phyloP scores from a whole-genome alignment of 2,888 invertebrate genomes.

The Coecobrya sp. region DNA sequence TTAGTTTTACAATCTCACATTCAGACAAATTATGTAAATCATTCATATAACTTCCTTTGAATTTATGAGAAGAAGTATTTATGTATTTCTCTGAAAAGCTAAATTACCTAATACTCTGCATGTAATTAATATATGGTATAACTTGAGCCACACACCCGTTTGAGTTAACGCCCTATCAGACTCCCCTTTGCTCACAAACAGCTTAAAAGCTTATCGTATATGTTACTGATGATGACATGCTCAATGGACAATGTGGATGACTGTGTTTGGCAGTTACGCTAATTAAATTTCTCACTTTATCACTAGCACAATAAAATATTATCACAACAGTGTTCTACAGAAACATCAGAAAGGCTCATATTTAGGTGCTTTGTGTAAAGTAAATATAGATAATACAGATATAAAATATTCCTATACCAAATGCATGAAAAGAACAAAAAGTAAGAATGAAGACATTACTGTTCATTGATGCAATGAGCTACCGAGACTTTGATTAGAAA shows the following conservation, averaged over 20 bases:
- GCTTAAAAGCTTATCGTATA: not conserved
- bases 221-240: conserved; percentile 37
- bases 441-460: conserved; percentile 32
- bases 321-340: conserved; percentile 39
- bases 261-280: conserved; percentile 69
- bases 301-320: conserved; percentile 51
- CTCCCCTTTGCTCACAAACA: conserved; percentile 20
- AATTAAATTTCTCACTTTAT: conserved; percentile 71
- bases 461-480: conserved; percentile 16
- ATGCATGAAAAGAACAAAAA: not conserved
- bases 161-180: conserved; percentile 63
- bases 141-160: not conserved
- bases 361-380: conserved; percentile 24
- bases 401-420: too few relatives aligned
- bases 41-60: not conserved
- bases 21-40: not conserved
- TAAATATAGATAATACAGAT: conserved; percentile 14
- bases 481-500: not conserved
- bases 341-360: conserved; percentile 36
- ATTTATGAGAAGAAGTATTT: not conserved
- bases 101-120: not conserved
- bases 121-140: not conserved
- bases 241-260: conserved; percentile 53
- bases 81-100: not conserved
- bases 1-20: conserved; percentile 3